Percentiles rank a stretch among this genome's conserved stretches.
These are phyloP conservation scores for Holcopasites calliopsidis DNA, from an alignment of 1,140 invertebrate genomes.

Conservation along the genomic window DNA sequence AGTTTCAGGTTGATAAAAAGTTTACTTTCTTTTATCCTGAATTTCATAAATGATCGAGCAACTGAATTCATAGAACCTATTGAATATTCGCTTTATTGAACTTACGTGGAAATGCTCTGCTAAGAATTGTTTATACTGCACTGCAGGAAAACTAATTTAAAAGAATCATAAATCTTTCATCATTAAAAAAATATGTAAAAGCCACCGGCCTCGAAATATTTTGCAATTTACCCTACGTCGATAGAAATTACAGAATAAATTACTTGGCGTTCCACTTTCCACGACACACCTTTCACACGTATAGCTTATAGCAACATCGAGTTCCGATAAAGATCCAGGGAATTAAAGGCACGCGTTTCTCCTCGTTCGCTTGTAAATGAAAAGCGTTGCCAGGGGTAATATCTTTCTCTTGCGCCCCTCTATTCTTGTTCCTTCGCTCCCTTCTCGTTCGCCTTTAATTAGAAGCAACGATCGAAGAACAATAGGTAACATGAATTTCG, in stretches of 20 bases:
- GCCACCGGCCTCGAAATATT: too few relatives aligned
- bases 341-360: constrained; percentile 22
- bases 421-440: not conserved
- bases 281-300: not conserved
- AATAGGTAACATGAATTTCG: not conserved
- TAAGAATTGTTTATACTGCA: not conserved
- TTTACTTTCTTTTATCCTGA: not conserved
- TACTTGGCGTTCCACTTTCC: too few relatives aligned
- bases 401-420: constrained; percentile 6
- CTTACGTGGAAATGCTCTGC: not conserved
- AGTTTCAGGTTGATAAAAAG: constrained; percentile 6
- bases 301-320: constrained; percentile 5
- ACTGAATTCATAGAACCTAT: not conserved
- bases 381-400: not conserved
- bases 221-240: too few relatives aligned
- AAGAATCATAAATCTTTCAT: not conserved
- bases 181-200: too few relatives aligned
- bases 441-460: constrained; percentile 14
- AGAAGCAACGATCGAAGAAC: not conserved
- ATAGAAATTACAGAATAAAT: not conserved
- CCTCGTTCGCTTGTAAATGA: constrained; percentile 15
- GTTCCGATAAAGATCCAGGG: constrained; percentile 26
- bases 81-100: constrained; percentile 23
- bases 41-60: not conserved
- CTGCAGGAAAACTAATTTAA: too few relatives aligned